Base-by-base conservation (phyloP, 37 sponge, comb jelly and placozoan species). In the Tethya wilhelma region DNA sequence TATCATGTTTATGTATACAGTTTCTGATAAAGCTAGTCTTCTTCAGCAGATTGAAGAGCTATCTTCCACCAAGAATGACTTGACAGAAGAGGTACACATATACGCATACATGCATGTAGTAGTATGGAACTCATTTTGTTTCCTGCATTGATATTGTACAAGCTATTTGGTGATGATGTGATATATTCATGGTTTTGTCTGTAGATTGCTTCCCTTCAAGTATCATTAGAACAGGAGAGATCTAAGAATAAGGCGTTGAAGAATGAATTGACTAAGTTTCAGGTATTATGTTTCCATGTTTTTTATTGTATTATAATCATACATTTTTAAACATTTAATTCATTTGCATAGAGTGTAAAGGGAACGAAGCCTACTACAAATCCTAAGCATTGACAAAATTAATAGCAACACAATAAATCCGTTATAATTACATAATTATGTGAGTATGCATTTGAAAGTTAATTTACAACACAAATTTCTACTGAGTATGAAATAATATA, bases 11-110 rank as follows among this genome's bases (percentile, higher is more conserved):
- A 1, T 58, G 3, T 55, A 7, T 38, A 25, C 41, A 84, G 84
- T 84, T 58, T 84, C 84, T 20, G 56, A 57, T 42, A 84, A 75
- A 32, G 67, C 84, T 23, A 45, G 76, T n/a, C 56, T 84, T n/a
- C 3, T 84, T 43, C 45, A 84, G 77, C 84, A 67, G 56, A 53
- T 75, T 0, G 67, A 84, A 12, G 69, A 84, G 1, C 69, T 84
- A 19, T 56, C 67, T 0, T 29, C 69, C 1, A 40, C 76, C 19
- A 84, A 84, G 58, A 66, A 84, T 56, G 84, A 84, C 6, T 71
- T 84, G 22, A 75, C 84, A 34, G 28, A 28, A 32, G 84, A 84
- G 77, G 84, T 74, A 30, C 28, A 73, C 25, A 73, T 7, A 40
- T 49, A 39, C 9, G 9, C 11, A 36, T 36, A 41, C 45, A 41